Evolutionary conservation across 2,113 vertebrate genomes (phyloP).

Genomic region (Heterotilapia buettikoferi): DNA sequence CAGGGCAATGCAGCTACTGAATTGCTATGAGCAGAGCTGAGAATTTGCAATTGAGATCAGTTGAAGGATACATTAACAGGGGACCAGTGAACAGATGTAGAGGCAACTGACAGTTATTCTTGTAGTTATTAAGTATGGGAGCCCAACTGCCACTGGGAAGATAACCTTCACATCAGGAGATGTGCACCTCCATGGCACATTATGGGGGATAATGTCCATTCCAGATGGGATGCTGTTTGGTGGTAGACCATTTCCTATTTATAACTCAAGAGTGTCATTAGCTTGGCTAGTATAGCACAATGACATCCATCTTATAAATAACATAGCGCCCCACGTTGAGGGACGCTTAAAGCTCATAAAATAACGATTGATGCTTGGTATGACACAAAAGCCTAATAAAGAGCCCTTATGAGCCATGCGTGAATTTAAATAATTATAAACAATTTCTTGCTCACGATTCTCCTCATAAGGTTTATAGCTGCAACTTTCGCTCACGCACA

Average conservation of each 20-base stretch:
- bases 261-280: conserved; percentile 53
- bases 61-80: conserved; percentile 64
- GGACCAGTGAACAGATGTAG: conserved; percentile 70
- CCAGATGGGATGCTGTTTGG: conserved; percentile 62
- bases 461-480: background rate
- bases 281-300: background rate
- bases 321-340: background rate
- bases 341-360: background rate
- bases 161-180: conserved; percentile 69
- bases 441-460: background rate
- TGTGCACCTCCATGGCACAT: conserved; percentile 57
- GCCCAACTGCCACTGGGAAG: conserved; percentile 61
- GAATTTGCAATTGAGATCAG: conserved; percentile 64
- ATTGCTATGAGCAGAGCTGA: conserved; percentile 45
- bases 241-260: conserved; percentile 39
- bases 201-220: conserved; percentile 52
- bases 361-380: background rate
- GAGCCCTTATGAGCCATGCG: background rate
- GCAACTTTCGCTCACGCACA: background rate
- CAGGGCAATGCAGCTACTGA: conserved; percentile 17
- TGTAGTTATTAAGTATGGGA: conserved; percentile 67
- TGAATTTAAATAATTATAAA: background rate
- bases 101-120: conserved; percentile 64
- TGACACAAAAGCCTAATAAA: background rate
- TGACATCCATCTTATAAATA: conserved; percentile 3